These are phyloP conservation scores for Eumeta japonica DNA, from an alignment of 1,140 invertebrate genomes.

Conservation along the genomic window DNA sequence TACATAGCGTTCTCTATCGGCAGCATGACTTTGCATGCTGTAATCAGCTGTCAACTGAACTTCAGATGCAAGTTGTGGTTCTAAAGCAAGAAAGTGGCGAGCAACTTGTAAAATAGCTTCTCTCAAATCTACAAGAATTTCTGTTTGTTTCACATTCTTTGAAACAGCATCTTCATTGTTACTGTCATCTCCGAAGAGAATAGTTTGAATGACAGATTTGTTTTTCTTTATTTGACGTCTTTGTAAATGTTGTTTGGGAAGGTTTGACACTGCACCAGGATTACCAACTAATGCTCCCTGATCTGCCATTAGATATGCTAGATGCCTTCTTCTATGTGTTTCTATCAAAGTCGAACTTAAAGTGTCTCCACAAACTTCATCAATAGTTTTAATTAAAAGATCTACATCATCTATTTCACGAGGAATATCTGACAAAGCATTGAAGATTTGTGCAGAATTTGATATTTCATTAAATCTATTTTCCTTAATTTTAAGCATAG, in stretches of 20 bases:
- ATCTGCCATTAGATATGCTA: slow-evolving; percentile 95
- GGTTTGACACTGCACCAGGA: slow-evolving; percentile 82
- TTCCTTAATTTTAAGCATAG: slow-evolving; percentile 93
- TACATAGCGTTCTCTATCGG: slow-evolving; percentile 91
- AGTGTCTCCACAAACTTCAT: slow-evolving; percentile 63
- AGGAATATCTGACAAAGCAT: slow-evolving; percentile 92
- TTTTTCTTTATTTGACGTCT: slow-evolving; percentile 85
- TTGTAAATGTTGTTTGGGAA: slow-evolving; percentile 86
- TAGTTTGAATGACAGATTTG: slow-evolving; percentile 86
- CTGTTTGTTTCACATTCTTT: slow-evolving; percentile 94
- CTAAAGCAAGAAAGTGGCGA: slow-evolving; percentile 82
- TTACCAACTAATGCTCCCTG: slow-evolving; percentile 90
- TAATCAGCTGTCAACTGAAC: slow-evolving; percentile 89
- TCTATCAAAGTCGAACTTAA: slow-evolving; percentile 86
- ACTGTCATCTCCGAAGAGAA: slow-evolving; percentile 79
- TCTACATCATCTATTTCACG: slow-evolving; percentile 91
- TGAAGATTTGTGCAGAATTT: slow-evolving; percentile 96
- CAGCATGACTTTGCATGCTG: slow-evolving; percentile 89
- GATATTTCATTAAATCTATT: slow-evolving; percentile 76
- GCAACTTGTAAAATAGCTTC: slow-evolving; percentile 92
- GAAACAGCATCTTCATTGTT: slow-evolving; percentile 83
- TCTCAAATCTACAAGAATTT: slow-evolving; percentile 92
- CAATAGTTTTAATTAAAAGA: slow-evolving; percentile 55
- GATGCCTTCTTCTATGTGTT: slow-evolving; percentile 84
- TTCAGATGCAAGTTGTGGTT: slow-evolving; percentile 71